These are phyloP conservation scores for Hesperia comma DNA, from an alignment of 2,888 invertebrate species.

Conservation along the genomic window DNA sequence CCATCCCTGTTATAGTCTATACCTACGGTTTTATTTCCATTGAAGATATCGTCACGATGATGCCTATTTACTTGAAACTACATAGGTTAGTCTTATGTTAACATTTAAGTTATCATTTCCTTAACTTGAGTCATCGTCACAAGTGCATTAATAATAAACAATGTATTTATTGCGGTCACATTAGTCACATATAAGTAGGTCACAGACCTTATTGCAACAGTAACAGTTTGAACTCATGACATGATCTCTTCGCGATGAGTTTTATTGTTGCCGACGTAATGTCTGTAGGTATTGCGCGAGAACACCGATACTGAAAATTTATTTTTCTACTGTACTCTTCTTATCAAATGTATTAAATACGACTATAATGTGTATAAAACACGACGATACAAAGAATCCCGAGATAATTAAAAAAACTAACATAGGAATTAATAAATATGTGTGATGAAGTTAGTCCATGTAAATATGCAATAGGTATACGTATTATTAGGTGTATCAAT, in stretches of 20 bases:
- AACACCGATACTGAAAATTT: too few species aligned
- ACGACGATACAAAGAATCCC: too few species aligned
- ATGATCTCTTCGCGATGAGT: neutral
- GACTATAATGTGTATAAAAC: too few species aligned
- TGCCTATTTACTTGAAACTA: neutral
- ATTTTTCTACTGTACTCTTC: too few species aligned
- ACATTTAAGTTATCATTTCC: neutral
- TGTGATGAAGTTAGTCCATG: too few species aligned
- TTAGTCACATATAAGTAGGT: neutral
- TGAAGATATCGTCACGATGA: neutral
- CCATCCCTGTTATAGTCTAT: too few species aligned
- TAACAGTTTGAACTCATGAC: neutral
- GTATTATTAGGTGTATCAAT: too few species aligned
- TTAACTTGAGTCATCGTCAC: neutral
- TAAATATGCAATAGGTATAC: too few species aligned
- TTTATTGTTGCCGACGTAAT: neutral
- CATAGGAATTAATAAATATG: too few species aligned
- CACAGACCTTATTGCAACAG: neutral
- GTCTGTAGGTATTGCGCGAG: too few species aligned
- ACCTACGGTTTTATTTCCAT: neutral
- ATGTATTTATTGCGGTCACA: neutral
- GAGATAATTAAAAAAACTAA: too few species aligned
- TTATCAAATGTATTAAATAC: too few species aligned
- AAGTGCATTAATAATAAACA: neutral
- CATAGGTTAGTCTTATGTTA: neutral